Evolutionary conservation across 2,113 vertebrate genomes (phyloP).

Genomic region (Phaetusa simplex): DNA sequence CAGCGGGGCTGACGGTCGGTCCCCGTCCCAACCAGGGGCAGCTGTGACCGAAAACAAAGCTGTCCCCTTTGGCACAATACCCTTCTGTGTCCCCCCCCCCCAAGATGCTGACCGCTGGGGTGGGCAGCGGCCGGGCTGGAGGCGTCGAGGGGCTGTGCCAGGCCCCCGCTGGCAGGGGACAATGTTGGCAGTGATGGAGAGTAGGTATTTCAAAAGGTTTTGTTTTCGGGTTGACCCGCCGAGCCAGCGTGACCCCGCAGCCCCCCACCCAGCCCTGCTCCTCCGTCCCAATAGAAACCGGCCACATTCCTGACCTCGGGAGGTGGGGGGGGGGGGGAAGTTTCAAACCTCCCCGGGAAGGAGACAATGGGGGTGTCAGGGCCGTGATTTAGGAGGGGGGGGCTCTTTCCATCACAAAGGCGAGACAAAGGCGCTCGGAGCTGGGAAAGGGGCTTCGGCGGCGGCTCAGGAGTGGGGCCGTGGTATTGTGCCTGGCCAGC

Average conservation of each 20-base stretch:
- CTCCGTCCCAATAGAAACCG: constrained; percentile 73
- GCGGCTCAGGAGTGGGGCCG: constrained; percentile 12
- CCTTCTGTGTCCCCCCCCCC: constrained; percentile 76
- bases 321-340: constrained; percentile 55
- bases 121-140: constrained; percentile 76
- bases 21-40: constrained; percentile 72
- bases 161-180: constrained; percentile 82
- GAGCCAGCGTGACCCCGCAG: constrained; percentile 67
- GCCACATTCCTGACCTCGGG: constrained; percentile 82
- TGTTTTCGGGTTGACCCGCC: constrained; percentile 77
- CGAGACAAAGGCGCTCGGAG: constrained; percentile 72
- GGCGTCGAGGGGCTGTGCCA: constrained; percentile 79
- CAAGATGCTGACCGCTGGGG: constrained; percentile 75
- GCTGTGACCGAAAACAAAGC: constrained; percentile 81
- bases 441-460: constrained; percentile 61
- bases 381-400: constrained; percentile 78
- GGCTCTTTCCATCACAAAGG: constrained; percentile 79
- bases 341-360: constrained; percentile 74
- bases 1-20: constrained; percentile 31
- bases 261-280: constrained; percentile 75
- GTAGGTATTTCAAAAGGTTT: constrained; percentile 83
- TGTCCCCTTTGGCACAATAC: constrained; percentile 73
- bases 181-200: constrained; percentile 86
- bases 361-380: constrained; percentile 82
- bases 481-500: constrained; percentile 18